Conservation (phyloP, 2,888 invertebrate species). For the Girardia tigrina region DNA sequence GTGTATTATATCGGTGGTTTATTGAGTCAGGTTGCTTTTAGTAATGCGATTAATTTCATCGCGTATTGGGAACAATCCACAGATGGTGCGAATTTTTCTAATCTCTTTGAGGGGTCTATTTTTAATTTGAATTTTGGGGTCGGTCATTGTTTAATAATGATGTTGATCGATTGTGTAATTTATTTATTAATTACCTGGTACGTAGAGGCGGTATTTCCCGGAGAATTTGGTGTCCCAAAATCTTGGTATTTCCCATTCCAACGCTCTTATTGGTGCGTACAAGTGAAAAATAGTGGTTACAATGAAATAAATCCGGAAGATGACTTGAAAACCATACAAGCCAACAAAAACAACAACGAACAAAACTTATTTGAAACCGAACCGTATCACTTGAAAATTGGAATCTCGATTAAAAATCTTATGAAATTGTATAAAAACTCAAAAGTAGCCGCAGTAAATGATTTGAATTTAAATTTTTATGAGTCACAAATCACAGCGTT, state of each 20-base stretch:
- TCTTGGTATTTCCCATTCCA: constrained; percentile 41
- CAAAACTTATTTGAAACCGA: constrained; percentile 52
- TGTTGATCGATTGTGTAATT: constrained; percentile 47
- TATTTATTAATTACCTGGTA: constrained; percentile 49
- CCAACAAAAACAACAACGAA: no score
- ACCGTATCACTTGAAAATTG: constrained; percentile 53
- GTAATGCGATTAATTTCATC: constrained; percentile 64
- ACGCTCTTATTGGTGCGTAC: constrained; percentile 39
- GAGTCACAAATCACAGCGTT: constrained; percentile 71
- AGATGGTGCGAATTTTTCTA: constrained; percentile 59
- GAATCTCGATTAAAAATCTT: constrained; percentile 63
- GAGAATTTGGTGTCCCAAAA: constrained; percentile 43
- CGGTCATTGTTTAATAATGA: constrained; percentile 54
- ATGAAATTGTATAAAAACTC: constrained; percentile 52
- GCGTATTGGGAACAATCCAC: constrained; percentile 60
- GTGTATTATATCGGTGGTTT: constrained; percentile 56
- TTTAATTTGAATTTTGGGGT: constrained; percentile 57
- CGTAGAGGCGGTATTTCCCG: constrained; percentile 49
- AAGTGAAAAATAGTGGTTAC: neutral
- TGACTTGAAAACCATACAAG: no score
- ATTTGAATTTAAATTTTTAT: constrained; percentile 64
- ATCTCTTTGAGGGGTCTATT: constrained; percentile 53
- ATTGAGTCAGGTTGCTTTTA: constrained; percentile 68
- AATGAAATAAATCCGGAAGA: neutral
- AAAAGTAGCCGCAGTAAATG: constrained; percentile 56